Percentiles rank a stretch among this genome's conserved stretches.
phyloP scores from a whole-genome alignment of 2,113 vertebrate genomes.

The Tachuris rubrigastra region DNA sequence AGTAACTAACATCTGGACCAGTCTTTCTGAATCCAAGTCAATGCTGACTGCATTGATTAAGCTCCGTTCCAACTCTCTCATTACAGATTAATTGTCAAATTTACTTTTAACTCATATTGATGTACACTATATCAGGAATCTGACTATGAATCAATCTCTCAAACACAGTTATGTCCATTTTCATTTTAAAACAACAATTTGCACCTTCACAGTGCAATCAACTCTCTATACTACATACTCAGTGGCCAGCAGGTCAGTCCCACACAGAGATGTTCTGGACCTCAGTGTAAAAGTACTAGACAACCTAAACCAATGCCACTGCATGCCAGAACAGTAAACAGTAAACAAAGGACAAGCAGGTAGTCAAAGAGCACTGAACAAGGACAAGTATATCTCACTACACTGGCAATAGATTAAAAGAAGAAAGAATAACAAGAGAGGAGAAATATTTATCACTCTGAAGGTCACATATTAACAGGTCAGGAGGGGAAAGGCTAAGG shows the following conservation, averaged over 20 bases:
- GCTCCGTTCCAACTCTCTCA: background rate
- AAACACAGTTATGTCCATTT: background rate
- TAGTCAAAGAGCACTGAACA: background rate
- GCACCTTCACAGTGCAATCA: rapidly evolving
- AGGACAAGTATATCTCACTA: background rate
- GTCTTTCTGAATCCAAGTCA: background rate
- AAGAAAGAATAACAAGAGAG: too few species aligned
- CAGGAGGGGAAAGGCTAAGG: too few species aligned
- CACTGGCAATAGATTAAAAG: background rate
- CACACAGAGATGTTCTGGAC: background rate
- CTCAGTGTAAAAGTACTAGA: background rate
- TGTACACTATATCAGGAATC: background rate
- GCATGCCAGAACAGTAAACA: background rate
- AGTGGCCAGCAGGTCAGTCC: background rate
- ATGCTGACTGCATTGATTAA: background rate
- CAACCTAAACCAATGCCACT: background rate
- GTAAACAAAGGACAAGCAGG: background rate
- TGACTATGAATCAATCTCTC: background rate
- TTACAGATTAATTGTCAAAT: background rate
- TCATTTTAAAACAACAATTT: background rate
- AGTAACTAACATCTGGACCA: background rate
- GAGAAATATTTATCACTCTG: too few species aligned
- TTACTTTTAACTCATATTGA: background rate
- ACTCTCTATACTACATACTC: background rate
- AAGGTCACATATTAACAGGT: too few species aligned